Evolutionary conservation across 2,888 invertebrate genomes (phyloP).

Genomic region (Seira sanloemensis): DNA sequence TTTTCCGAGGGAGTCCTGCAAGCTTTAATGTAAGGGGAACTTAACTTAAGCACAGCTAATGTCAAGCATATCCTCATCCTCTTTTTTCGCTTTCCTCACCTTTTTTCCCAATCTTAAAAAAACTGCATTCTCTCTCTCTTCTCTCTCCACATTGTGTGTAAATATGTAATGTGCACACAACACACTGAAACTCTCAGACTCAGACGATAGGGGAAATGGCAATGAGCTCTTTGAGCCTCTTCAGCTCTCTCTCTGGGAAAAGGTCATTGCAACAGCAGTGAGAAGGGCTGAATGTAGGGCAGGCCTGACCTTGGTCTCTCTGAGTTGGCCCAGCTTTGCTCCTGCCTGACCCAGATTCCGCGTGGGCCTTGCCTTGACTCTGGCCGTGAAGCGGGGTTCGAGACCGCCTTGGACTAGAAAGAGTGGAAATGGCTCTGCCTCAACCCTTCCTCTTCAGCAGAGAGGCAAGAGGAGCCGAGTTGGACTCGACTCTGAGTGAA

Average conservation of each 20-base stretch:
- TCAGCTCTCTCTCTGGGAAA: constrained; percentile 21
- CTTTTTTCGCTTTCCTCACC: neutral
- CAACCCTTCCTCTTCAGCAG: constrained; percentile 32
- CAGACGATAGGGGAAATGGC: too few species aligned
- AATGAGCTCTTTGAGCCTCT: constrained; percentile 43
- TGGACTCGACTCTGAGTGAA: constrained; percentile 1
- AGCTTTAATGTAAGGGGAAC: neutral
- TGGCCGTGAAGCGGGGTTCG: constrained; percentile 64
- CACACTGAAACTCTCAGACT: too few species aligned
- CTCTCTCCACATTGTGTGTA: neutral
- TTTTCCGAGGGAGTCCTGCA: neutral
- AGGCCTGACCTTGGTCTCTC: constrained; percentile 66
- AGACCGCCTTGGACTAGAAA: constrained; percentile 64
- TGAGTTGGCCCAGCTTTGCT: constrained; percentile 59
- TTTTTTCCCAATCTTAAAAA: neutral
- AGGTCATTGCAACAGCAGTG: constrained; percentile 29
- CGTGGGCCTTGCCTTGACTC: constrained; percentile 64
- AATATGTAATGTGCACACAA: constrained; percentile 5
- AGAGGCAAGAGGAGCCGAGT: neutral
- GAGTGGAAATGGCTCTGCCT: constrained; percentile 11
- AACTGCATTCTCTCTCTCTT: neutral
- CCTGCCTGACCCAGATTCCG: constrained; percentile 59
- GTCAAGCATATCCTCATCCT: neutral
- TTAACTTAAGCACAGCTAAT: neutral
- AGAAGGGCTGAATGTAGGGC: constrained; percentile 58